Base-by-base conservation (phyloP, 2,888 invertebrate genomes). In the Alitta virens region DNA sequence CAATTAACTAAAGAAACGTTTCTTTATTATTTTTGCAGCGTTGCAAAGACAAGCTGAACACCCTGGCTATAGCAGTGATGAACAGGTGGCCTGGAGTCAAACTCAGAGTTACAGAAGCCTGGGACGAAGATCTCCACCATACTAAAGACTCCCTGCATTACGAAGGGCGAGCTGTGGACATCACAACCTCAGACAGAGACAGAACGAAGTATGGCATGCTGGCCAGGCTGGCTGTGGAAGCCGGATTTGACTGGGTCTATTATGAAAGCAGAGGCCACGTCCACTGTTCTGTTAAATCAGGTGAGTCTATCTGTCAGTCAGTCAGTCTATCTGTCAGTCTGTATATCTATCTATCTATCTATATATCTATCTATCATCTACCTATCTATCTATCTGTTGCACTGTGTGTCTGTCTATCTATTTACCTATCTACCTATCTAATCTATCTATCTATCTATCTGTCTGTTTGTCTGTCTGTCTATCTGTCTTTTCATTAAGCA, bases 231-330 rank as follows among this genome's bases (percentile, higher is more conserved):
- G 97, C 97, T 0, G 93, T 94, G 64, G 94, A 96, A 83, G 95
- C 96, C 26, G 96, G 96, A 76, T 97, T 97, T 86, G 96, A 97
- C 86, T 97, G 95, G 95, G 97, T 97, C 67, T 94, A 91, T 85
- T 97, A 95, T 82, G 94, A 95, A 84, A 92, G 92, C 80, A 87
- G 94, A 72, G 90, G 91, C 18, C 93, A 96, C 83, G 94, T 97
- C 76, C 96, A 97, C 84, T 95, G 94, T 84, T 95, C 95, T 65
- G 96, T 96, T 68, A 95, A 94, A 85, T 94, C 96, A 87, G 96
- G 97, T 97, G 86, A 84, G 73, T 43, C 3, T 40, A 16, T 40
- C 40, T 40, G 40, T 40, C 40, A n/a, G n/a, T n/a, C n/a, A n/a
- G n/a, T n/a, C n/a, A n/a, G n/a, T n/a, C n/a, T n/a, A n/a, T n/a